Evolutionary conservation across 2,888 invertebrate species (phyloP).

Genomic region (Heliconius ethilla): DNA sequence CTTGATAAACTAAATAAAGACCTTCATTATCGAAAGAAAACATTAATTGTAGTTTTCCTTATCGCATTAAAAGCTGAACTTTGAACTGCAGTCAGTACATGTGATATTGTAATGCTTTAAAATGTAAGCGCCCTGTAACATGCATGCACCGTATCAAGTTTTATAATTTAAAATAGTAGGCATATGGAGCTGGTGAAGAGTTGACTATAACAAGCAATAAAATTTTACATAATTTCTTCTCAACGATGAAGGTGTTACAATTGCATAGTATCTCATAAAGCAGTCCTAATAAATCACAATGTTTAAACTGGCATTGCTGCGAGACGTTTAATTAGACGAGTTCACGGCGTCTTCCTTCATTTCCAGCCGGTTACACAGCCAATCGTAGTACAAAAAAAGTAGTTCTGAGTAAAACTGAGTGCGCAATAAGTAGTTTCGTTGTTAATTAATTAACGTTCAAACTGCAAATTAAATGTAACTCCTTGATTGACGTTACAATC

Average conservation of each 20-base stretch:
- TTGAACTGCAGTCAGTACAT: neutral
- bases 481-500: slow-evolving; percentile 19
- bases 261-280: slow-evolving; percentile 22
- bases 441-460: slow-evolving; percentile 17
- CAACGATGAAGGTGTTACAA: slow-evolving; percentile 21
- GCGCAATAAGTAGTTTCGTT: slow-evolving; percentile 7
- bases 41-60: slow-evolving; percentile 52
- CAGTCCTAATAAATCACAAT: slow-evolving; percentile 31
- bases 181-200: neutral
- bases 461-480: slow-evolving; percentile 15
- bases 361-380: slow-evolving; percentile 32
- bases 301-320: slow-evolving; percentile 19
- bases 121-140: neutral
- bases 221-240: slow-evolving; percentile 22
- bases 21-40: slow-evolving; percentile 53
- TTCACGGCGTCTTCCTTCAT: slow-evolving; percentile 30
- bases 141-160: neutral
- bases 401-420: slow-evolving; percentile 22
- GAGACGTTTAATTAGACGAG: slow-evolving; percentile 23
- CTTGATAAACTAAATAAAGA: slow-evolving; percentile 56
- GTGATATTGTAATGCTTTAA: neutral
- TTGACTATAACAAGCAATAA: slow-evolving; percentile 11
- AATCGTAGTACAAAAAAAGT: slow-evolving; percentile 22
- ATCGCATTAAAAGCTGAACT: slow-evolving; percentile 30
- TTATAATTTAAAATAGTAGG: neutral